These are phyloP conservation scores for Eupithecia pulchellata DNA, from an alignment of 2,888 invertebrate species.

Conservation along the genomic window DNA sequence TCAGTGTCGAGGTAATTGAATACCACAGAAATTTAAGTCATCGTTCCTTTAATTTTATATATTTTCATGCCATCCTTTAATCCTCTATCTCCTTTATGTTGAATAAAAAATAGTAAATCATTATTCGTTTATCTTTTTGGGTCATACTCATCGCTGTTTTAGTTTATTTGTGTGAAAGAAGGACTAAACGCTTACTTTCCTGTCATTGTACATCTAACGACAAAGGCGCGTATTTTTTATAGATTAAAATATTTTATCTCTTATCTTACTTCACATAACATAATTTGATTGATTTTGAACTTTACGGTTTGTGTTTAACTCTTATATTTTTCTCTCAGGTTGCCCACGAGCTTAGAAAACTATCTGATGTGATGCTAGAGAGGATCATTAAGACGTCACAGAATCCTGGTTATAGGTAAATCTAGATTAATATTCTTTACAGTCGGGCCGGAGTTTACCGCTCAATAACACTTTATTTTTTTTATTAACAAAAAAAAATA, in stretches of 20 bases:
- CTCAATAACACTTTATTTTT: too few relatives aligned
- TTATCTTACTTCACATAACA: neutral
- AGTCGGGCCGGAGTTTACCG: neutral
- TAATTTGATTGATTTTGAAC: neutral
- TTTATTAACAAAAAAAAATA: too few relatives aligned
- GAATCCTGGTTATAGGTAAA: constrained; percentile 70
- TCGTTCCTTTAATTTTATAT: neutral
- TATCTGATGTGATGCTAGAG: constrained; percentile 85
- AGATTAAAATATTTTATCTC: neutral
- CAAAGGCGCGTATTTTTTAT: neutral
- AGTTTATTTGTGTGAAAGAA: neutral
- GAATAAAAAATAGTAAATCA: too few relatives aligned
- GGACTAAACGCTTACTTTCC: neutral
- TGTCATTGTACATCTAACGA: neutral
- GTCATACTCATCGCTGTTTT: neutral
- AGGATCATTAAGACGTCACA: constrained; percentile 71
- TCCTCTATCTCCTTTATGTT: too few relatives aligned
- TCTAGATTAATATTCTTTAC: neutral
- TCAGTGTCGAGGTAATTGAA: constrained; percentile 85
- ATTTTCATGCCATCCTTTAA: neutral
- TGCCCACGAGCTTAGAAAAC: constrained; percentile 87
- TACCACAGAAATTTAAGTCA: neutral
- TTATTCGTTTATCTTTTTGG: neutral
- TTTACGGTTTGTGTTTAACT: neutral
- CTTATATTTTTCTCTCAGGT: constrained; percentile 58